phyloP scores from a whole-genome alignment of 2,797 vertebrate species.

The Leuciscus waleckii region DNA sequence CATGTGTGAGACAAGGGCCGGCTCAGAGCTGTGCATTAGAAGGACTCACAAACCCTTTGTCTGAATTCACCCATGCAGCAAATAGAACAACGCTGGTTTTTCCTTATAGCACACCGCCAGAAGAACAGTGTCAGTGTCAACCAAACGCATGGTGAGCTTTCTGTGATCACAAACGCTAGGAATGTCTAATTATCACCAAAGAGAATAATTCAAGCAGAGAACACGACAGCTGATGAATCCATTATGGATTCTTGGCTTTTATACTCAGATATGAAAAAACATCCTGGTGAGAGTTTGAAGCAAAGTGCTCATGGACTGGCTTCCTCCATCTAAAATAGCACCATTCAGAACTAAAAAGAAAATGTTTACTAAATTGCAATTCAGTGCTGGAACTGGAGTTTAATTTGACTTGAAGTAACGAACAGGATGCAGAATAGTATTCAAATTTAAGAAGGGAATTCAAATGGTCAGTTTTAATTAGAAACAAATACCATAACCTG shows the following conservation, averaged over 20 bases:
- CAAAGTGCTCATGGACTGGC: neutral
- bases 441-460: neutral
- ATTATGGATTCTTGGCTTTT: slow-evolving; percentile 29
- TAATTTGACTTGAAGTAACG: neutral
- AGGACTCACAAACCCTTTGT: slow-evolving; percentile 62
- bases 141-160: slow-evolving; percentile 55
- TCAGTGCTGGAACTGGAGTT: neutral
- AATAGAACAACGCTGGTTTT: slow-evolving; percentile 64
- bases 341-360: neutral
- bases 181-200: slow-evolving; percentile 64
- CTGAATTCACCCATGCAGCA: slow-evolving; percentile 75
- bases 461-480: neutral
- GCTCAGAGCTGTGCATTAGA: slow-evolving; percentile 66
- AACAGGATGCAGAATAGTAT: neutral
- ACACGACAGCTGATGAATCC: slow-evolving; percentile 20
- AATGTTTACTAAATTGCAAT: neutral
- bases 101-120: neutral
- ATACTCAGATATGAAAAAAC: slow-evolving; percentile 15
- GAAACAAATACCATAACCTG: neutral
- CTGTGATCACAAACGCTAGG: slow-evolving; percentile 62
- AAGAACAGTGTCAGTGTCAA: slow-evolving; percentile 19
- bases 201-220: slow-evolving; percentile 57
- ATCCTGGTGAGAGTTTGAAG: slow-evolving; percentile 6
- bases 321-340: neutral
- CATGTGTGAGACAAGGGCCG: slow-evolving; percentile 70